Evolutionary conservation across 1,140 invertebrate genomes (phyloP), one percentile per base, ranked within the genome.

Genomic region (Drosophila willistoni): DNA sequence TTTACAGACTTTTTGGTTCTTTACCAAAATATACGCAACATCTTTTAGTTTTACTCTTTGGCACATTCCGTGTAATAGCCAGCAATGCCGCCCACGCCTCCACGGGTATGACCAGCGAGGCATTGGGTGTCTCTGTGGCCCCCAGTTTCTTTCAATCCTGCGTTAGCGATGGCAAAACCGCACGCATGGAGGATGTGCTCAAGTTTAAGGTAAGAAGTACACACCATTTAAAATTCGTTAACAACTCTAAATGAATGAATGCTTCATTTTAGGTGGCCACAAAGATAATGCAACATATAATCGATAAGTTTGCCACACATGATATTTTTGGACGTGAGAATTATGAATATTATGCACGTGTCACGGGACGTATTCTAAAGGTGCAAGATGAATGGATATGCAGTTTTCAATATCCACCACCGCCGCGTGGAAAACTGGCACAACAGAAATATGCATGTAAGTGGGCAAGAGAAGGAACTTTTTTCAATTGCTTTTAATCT

Each of bases 81-180:
- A 97, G 97, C 79, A 98, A 98, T 92, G 96, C 97, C 70, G 97
- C 98, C 78, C 94, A 96, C 91, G 96, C 96, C 73, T 94, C 95
- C 79, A 98, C 97, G 36, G 96, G 97, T 77, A 99, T 99, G 98
- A 98, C 97, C 68, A 97, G 97, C 62, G 98, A 99, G 93, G 98
- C 98, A 3, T 93, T 99, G 67, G 98, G 98, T 54, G 96, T 97
- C 59, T 98, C 97, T 55, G 98, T 99, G 12, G 98, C 98, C 17
- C 98, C 98, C n/a, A 98, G 97, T 82, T 98, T 99, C 92, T 99
- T 99, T 93, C 98, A 99, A 92, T 97, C 96, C 68, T 99, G 98
- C 93, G 97, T 98, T 77, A 97, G 96, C 77, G 97, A 98, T 92
- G 97, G 97, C 36, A 97, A 98, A 94, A 96, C 97, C 34, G 97